Base-by-base conservation (phyloP, 2,113 vertebrate genomes). In the Dipodomys spectabilis region DNA sequence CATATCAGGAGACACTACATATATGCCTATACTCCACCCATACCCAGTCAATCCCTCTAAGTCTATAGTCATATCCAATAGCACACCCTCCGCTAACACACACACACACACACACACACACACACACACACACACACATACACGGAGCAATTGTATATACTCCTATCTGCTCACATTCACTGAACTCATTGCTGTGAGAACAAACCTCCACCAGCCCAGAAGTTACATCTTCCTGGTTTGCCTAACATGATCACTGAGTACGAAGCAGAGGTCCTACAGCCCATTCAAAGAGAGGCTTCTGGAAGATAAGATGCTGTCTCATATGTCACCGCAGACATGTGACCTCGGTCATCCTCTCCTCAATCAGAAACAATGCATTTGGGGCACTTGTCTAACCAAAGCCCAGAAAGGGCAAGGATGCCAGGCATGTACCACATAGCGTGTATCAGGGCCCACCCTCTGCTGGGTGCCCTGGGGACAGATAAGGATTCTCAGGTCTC, bases 401-500 rank as follows among this genome's bases (percentile, higher is more conserved):
- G 45, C 62, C 78, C 71, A 32, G 86, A 45, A 72, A 18, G 79
- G 7, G 1, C 65, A 11, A 85, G 67, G 44, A 35, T 2, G 20
- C 72, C 6, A 12, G 9, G 4, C 30, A 2, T 22, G 60, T 80
- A 64, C n/a, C 35, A 25, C 1, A 27, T 8, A 27, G 28, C n/a
- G 30, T 7, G 10, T 10, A 12, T 0, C 0, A 27, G 81, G 67
- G 30, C 86, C 68, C 45, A 18, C 28, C 20, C 15, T 0, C 13
- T 8, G 71, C 27, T 39, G 65, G 53, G 30, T 30, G 7, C 73
- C 3, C 44, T 30, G 32, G 57, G 39, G 57, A 60, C 53, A 78
- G n/a, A 60, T 64, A 82, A 94, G 89, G 68, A 87, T 45, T 84
- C 73, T 73, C 32, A 44, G 81, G 57, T n/a, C 39, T 19, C 64